A percentile compares a stretch with the other conserved stretches of the same genome.
Evolutionary conservation across 2,797 vertebrate species (phyloP).

Genomic region (Ceryle rudis): DNA sequence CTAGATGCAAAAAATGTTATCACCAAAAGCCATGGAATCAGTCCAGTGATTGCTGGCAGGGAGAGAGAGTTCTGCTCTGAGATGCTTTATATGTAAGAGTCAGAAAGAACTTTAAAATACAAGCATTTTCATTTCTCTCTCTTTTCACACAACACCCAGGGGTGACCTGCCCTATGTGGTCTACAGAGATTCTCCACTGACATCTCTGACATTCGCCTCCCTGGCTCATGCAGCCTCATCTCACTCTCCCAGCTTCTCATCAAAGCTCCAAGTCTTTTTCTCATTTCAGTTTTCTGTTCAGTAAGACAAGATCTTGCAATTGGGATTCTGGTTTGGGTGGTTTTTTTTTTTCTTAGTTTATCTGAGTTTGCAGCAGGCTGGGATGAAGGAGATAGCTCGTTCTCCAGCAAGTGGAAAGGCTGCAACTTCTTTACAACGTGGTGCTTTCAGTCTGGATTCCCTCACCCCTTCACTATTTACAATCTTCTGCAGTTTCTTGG

Average conservation of each 20-base stretch:
- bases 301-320: background rate
- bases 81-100: background rate
- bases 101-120: background rate
- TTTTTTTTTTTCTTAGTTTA: background rate
- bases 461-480: background rate
- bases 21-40: constrained; percentile 15
- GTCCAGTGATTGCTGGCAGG: constrained; percentile 15
- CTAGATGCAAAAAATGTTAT: background rate
- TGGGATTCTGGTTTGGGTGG: background rate
- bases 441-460: background rate
- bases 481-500: background rate
- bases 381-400: background rate
- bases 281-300: constrained; percentile 13
- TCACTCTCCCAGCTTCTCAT: background rate
- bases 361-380: constrained; percentile 42
- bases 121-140: background rate
- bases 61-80: background rate
- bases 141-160: background rate
- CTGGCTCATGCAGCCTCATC: background rate
- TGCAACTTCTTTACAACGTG: background rate
- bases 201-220: background rate
- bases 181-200: background rate
- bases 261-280: constrained; percentile 18
- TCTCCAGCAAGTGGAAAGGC: background rate
- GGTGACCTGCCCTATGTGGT: background rate